phyloP scores from a whole-genome alignment of 2,113 vertebrate species.

The Pollachius pollachius region DNA sequence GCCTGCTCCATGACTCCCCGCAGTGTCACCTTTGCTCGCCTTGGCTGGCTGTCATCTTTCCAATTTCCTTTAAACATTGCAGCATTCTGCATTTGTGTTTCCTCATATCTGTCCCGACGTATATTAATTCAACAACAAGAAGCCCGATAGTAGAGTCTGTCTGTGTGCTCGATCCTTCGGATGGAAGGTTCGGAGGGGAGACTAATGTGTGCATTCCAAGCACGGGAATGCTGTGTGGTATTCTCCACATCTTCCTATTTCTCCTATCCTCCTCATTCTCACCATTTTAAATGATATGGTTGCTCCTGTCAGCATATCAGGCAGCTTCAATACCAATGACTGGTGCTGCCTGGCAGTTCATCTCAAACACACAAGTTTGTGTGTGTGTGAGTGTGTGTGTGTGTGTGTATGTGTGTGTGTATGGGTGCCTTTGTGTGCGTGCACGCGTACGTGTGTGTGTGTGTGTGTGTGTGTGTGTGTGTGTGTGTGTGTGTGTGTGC shows the following conservation, averaged over 20 bases:
- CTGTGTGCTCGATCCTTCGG: background rate
- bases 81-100: too few relatives aligned
- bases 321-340: conserved; percentile 11
- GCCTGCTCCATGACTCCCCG: too few relatives aligned
- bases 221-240: background rate
- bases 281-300: conserved; percentile 6
- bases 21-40: background rate
- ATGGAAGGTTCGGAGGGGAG: background rate
- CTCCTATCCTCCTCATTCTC: background rate
- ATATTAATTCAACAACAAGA: background rate
- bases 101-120: too few relatives aligned
- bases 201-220: conserved; percentile 18
- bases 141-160: background rate
- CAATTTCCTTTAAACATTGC: background rate
- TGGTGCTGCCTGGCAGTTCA: too few relatives aligned
- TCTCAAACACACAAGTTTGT: too few relatives aligned
- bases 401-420: too few relatives aligned
- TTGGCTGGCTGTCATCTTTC: background rate
- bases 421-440: background rate
- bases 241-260: background rate
- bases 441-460: background rate
- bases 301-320: conserved; percentile 32
- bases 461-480: background rate
- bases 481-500: too few relatives aligned
- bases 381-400: too few relatives aligned